Evolutionary conservation across 2,888 invertebrate genomes (phyloP).

Genomic region (Amphimallon solstitiale): DNA sequence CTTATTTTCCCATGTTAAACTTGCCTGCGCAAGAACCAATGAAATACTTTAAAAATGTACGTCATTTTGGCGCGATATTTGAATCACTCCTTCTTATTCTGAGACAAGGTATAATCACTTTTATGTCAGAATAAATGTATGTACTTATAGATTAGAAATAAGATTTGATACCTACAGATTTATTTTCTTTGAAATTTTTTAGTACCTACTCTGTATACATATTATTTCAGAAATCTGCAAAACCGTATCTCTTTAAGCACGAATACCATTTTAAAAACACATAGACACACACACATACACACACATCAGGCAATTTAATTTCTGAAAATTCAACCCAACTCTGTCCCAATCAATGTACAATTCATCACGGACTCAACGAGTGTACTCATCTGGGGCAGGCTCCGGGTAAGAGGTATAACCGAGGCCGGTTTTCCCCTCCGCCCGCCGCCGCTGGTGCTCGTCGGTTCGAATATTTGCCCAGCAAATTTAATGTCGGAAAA

Average conservation of each 20-base stretch:
- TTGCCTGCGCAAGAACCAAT: no score
- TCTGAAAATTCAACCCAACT: slow-evolving; percentile 26
- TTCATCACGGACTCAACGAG: slow-evolving; percentile 23
- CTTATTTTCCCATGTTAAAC: no score
- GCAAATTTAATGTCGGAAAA: slow-evolving; percentile 32
- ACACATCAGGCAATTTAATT: slow-evolving; percentile 25
- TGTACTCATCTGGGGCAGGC: slow-evolving; percentile 18
- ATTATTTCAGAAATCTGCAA: neutral
- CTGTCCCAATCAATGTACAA: slow-evolving; percentile 22
- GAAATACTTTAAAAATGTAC: no score
- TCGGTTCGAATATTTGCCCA: slow-evolving; percentile 25
- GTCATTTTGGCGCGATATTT: no score
- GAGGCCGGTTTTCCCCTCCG: neutral
- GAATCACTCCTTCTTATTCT: no score
- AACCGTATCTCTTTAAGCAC: slow-evolving; percentile 1
- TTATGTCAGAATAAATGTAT: no score
- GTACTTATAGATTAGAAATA: no score
- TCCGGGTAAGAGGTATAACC: slow-evolving; percentile 14
- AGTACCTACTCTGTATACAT: no score
- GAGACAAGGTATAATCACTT: no score
- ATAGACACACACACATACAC: neutral
- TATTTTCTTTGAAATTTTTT: no score
- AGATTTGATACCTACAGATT: no score
- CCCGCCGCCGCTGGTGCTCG: neutral
- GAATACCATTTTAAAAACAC: slow-evolving; percentile 7